Evolutionary conservation across 2,888 invertebrate species (phyloP).

Genomic region (Chelonus formosanus): DNA sequence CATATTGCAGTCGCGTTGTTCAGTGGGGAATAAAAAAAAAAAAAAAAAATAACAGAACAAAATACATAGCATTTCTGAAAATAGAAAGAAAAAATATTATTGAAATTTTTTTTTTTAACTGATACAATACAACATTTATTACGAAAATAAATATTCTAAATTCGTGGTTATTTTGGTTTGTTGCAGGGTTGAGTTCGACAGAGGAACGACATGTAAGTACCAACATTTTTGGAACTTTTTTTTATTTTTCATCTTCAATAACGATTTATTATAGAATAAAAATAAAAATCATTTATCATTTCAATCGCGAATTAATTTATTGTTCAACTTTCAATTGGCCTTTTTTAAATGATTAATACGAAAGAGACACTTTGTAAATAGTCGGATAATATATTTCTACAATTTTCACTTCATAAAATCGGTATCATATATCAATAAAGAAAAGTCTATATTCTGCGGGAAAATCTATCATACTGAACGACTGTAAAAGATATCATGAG

Average conservation of each 20-base stretch:
- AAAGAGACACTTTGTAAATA: too few relatives aligned
- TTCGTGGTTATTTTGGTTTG: constrained; percentile 45
- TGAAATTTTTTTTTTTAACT: not conserved
- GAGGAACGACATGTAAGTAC: constrained; percentile 75
- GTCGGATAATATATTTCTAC: too few relatives aligned
- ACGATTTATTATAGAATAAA: too few relatives aligned
- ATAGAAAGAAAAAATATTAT: not conserved
- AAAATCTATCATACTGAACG: not conserved
- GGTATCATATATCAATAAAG: too few relatives aligned
- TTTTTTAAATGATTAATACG: too few relatives aligned
- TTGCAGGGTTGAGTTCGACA: constrained; percentile 71
- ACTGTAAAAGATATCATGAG: constrained; percentile 1
- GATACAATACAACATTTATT: too few relatives aligned
- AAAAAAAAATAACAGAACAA: not conserved
- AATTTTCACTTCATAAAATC: too few relatives aligned
- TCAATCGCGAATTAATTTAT: too few relatives aligned
- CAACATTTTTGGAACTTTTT: constrained; percentile 23
- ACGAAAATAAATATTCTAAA: too few relatives aligned
- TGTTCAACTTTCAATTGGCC: too few relatives aligned
- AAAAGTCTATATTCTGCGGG: not conserved
- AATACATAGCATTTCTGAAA: not conserved
- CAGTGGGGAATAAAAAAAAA: constrained; percentile 15
- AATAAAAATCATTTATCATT: too few relatives aligned
- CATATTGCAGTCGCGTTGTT: constrained; percentile 24
- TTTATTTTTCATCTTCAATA: too few relatives aligned